phyloP scores from a whole-genome alignment of 2,113 vertebrate genomes.

The Poecile atricapillus region DNA sequence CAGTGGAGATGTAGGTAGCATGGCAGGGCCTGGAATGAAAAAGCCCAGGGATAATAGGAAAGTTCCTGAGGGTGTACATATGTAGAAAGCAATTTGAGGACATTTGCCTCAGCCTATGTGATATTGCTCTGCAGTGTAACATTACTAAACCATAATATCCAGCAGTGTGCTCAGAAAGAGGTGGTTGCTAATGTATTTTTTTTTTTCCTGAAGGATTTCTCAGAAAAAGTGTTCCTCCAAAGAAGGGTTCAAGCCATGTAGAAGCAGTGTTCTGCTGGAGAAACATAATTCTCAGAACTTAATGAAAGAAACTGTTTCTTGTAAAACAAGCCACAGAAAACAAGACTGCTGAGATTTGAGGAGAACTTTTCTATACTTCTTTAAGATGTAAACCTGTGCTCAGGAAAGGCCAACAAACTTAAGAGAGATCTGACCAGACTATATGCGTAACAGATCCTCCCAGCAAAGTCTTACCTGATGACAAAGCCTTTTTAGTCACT shows the following conservation, averaged over 20 bases:
- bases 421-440: not conserved
- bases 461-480: not conserved
- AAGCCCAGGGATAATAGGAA: not conserved
- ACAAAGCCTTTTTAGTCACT: not conserved
- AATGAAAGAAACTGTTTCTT: not conserved
- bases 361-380: not conserved
- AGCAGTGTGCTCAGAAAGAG: not conserved
- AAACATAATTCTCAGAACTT: not conserved
- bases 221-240: not conserved
- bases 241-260: not conserved
- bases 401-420: not conserved
- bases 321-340: not conserved
- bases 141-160: not conserved
- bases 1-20: not conserved
- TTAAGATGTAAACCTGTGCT: not conserved
- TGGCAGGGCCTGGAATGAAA: not conserved
- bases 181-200: not conserved
- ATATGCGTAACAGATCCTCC: not conserved
- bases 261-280: not conserved
- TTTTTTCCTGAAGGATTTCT: not conserved
- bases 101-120: accelerated
- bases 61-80: not conserved
- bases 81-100: not conserved
- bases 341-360: not conserved
- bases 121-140: not conserved